Evolutionary conservation across 2,888 invertebrate genomes (phyloP).

Genomic region (Nycteola revayana): DNA sequence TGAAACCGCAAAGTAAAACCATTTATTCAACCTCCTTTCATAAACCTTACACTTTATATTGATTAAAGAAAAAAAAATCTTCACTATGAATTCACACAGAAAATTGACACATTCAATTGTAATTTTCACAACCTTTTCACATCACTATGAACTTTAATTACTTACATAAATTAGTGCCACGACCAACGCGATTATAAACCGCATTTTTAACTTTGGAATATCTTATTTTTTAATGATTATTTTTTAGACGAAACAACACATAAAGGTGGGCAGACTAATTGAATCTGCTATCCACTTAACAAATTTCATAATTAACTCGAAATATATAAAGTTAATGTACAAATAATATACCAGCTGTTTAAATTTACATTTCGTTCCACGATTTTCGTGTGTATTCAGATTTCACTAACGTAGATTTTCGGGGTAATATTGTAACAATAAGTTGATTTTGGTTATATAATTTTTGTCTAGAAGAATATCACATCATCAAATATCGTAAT

Average conservation of each 20-base stretch:
- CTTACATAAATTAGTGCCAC: slow-evolving; percentile 38
- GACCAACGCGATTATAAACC: slow-evolving; percentile 15
- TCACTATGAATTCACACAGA: too few species aligned
- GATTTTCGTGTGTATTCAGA: not conserved
- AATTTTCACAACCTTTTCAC: too few species aligned
- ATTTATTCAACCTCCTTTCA: too few species aligned
- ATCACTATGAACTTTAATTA: slow-evolving; percentile 10
- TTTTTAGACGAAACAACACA: slow-evolving; percentile 15
- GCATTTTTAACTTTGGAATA: slow-evolving; percentile 16
- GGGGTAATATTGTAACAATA: too few species aligned
- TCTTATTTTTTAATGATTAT: not conserved
- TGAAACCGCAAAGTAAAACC: too few species aligned
- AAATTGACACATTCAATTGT: too few species aligned
- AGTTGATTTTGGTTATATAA: too few species aligned
- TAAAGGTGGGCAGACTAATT: slow-evolving; percentile 35
- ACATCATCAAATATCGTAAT: too few species aligned
- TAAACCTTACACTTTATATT: too few species aligned
- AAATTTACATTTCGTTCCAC: slow-evolving; percentile 1
- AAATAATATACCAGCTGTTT: slow-evolving; percentile 32
- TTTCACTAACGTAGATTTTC: too few species aligned
- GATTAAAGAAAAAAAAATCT: too few species aligned
- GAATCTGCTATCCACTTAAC: slow-evolving; percentile 38
- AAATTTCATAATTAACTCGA: slow-evolving; percentile 7
- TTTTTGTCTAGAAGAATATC: too few species aligned
- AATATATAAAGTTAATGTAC: slow-evolving; percentile 33